A percentile compares a stretch with the other conserved stretches of the same genome.
Conservation (phyloP, 2,113 vertebrate genomes). For the Corythornis madagascariensis region DNA sequence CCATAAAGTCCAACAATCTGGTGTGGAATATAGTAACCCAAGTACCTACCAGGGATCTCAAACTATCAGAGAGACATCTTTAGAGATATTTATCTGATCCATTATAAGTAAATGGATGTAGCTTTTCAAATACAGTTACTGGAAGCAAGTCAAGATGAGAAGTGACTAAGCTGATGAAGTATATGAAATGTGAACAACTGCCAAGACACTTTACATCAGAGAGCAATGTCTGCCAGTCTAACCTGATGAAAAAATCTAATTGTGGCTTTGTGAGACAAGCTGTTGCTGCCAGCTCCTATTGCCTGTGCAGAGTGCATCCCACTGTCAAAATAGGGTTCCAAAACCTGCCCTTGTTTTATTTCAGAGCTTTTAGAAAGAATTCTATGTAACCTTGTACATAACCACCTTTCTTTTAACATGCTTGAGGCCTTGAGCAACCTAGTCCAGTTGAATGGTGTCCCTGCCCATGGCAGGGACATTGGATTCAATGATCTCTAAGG, state of each 20-base stretch:
- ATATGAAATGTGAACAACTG: neutral
- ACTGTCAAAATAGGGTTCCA: neutral
- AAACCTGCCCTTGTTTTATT: neutral
- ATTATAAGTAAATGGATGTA: neutral
- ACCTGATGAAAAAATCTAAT: neutral
- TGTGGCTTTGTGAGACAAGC: neutral
- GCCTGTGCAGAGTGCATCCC: neutral
- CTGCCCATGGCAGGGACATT: too few species aligned
- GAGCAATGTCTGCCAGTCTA: neutral
- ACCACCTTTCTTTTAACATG: neutral
- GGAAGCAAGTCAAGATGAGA: neutral
- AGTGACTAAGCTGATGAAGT: neutral
- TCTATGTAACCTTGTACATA: neutral
- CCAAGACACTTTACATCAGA: neutral
- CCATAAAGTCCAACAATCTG: fast-evolving
- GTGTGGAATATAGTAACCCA: neutral
- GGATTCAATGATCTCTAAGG: too few species aligned
- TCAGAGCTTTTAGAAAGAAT: neutral
- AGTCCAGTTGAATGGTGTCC: too few species aligned
- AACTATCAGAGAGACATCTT: neutral
- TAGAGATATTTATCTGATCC: neutral
- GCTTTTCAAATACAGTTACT: neutral
- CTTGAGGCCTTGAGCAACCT: neutral
- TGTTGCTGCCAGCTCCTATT: neutral
- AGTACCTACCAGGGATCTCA: neutral